Percentiles rank a stretch among this genome's conserved stretches.
phyloP scores from a whole-genome alignment of 2,113 vertebrate species.

The Dicrurus megarhynchus region DNA sequence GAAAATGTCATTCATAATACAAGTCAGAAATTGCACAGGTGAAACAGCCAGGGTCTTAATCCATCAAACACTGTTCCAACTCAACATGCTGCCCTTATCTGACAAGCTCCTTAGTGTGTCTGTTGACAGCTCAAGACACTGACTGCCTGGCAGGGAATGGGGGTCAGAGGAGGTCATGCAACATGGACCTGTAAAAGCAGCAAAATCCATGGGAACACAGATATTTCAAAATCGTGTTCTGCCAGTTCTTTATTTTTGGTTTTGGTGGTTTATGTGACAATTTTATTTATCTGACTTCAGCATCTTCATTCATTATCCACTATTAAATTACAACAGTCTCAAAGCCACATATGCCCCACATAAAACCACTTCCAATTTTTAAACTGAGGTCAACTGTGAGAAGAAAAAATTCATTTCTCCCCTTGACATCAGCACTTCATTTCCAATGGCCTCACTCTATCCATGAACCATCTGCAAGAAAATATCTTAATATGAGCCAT shows the following conservation, averaged over 20 bases:
- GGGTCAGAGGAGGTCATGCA: not conserved
- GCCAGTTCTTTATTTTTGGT: not conserved
- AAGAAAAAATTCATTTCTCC: not conserved
- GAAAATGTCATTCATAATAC: conserved; percentile 43
- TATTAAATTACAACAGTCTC: not conserved
- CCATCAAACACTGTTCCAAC: conserved; percentile 13
- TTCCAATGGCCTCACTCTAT: not conserved
- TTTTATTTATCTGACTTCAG: not conserved
- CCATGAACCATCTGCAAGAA: not conserved
- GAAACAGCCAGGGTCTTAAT: conserved; percentile 38
- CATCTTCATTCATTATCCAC: not conserved
- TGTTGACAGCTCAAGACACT: conserved; percentile 27
- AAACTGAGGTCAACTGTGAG: not conserved
- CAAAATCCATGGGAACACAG: not conserved
- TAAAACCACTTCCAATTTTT: not conserved
- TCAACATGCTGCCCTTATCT: conserved; percentile 18
- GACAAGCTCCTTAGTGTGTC: conserved; percentile 45
- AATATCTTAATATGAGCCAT: not conserved
- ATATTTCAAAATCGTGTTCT: not conserved
- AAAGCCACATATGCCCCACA: not conserved
- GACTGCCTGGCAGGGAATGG: not conserved
- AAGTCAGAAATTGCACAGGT: conserved; percentile 34
- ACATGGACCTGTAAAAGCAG: not conserved
- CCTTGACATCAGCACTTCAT: not conserved
- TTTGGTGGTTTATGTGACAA: not conserved